Base-by-base conservation (phyloP, 2,113 vertebrate species). In the Thunnus maccoyii region DNA sequence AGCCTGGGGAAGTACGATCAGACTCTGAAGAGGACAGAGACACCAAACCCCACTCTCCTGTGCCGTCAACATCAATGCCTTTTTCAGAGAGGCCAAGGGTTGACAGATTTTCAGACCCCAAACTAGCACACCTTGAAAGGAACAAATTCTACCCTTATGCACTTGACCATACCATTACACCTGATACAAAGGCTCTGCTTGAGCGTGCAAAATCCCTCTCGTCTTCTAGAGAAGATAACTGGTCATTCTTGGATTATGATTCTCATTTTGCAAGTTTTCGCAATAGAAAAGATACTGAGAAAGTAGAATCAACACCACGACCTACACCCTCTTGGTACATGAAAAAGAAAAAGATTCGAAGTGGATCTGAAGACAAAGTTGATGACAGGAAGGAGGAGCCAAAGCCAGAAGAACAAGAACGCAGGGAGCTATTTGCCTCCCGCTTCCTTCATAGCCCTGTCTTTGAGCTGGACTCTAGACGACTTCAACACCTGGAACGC, bases 151-250 rank as follows among this genome's bases (percentile, higher is more conserved):
- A 98, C 71, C 99, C 98, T 47, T 97, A 97, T 88, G 97, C 98
- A 0, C 91, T 98, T 93, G 98, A 99, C 89, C 97, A 99, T 91
- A 99, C 97, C 58, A 99, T 99, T 93, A 99, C 98, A 3, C 98
- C 98, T 1, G 98, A 99, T 86, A 99, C 98, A 16, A 99, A 99
- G 89, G 98, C 98, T 89, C 90, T 99, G 90, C 96, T 99, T 1
- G 98, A 99, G 88, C 96, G 98, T 82, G 98, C 98, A 66, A 99
- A 99, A 85, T 99, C 98, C 3, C 96, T 99, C 0, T 99, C 98
- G 18, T 98, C 97, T 0, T 99, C 98, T 51, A 95, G 98, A 87
- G 98, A 99, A 86, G 98, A 99, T 83, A 99, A 99, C 73, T 99
- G 98, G 98, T 99, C 98, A 78, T 99, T 99, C 91, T 95, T 99